Conservation (phyloP, 2,797 vertebrate species). For the Typhlichthys subterraneus region DNA sequence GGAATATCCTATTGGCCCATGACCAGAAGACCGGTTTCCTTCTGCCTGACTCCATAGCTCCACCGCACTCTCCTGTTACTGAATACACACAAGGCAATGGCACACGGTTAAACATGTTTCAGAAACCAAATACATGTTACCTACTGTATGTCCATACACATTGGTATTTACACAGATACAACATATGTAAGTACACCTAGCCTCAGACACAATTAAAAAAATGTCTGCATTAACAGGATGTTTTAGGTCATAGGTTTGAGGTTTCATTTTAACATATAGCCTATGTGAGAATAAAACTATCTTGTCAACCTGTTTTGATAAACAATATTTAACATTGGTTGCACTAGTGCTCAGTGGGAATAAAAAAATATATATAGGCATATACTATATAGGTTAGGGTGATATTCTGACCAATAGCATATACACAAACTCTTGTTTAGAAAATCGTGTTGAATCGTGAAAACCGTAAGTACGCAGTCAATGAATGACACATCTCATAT, state of each 20-base stretch:
- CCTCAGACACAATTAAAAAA: constrained; percentile 20
- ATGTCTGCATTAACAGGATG: constrained; percentile 20
- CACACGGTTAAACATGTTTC: constrained; percentile 7
- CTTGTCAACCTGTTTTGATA: too few relatives aligned
- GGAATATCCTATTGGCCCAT: constrained; percentile 64
- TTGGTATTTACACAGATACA: not conserved
- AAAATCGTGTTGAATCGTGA: too few relatives aligned
- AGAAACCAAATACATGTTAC: too few relatives aligned
- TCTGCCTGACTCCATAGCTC: constrained; percentile 39
- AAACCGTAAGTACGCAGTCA: not conserved
- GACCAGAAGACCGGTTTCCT: constrained; percentile 70
- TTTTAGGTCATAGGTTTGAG: too few relatives aligned
- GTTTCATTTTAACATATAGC: too few relatives aligned
- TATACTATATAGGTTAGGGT: too few relatives aligned
- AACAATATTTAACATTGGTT: too few relatives aligned
- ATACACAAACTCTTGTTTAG: not conserved
- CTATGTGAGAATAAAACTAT: too few relatives aligned
- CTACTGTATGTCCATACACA: not conserved
- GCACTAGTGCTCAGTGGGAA: too few relatives aligned
- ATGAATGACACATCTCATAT: constrained; percentile 45
- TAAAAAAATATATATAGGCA: too few relatives aligned
- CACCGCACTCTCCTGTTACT: constrained; percentile 64
- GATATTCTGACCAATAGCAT: not conserved
- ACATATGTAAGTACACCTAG: constrained; percentile 11
- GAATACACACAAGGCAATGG: constrained; percentile 69